These are phyloP conservation scores for Actenoides lindsayi DNA, from an alignment of 2,113 vertebrate species.

Conservation along the genomic window DNA sequence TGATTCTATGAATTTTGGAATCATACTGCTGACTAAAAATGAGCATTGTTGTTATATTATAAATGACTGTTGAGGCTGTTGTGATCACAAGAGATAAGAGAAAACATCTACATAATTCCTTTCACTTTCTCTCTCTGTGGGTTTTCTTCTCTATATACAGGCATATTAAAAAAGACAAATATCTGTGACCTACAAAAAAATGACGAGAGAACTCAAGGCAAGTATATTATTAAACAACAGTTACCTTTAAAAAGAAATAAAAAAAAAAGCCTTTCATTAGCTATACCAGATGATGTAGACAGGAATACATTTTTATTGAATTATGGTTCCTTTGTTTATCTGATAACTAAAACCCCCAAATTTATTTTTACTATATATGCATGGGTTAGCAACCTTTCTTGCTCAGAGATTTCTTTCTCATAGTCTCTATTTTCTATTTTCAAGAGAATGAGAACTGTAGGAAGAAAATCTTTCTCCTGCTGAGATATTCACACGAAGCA, in stretches of 20 bases:
- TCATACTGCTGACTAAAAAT: not conserved
- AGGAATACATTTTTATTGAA: not conserved
- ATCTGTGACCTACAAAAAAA: conserved; percentile 46
- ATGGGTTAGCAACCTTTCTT: not conserved
- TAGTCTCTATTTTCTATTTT: conserved; percentile 6
- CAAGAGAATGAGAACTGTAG: not conserved
- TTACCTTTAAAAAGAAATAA: not conserved
- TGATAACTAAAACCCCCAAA: not conserved
- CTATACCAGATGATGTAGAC: not conserved
- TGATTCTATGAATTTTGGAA: not conserved
- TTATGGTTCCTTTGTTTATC: not conserved
- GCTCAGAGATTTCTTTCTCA: not conserved
- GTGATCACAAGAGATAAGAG: conserved; percentile 29
- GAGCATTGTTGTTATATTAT: conserved; percentile 1
- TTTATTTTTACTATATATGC: not conserved
- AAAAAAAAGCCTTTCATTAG: not conserved
- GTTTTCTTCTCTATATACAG: not conserved
- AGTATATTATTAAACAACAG: conserved; percentile 4
- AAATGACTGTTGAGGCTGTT: conserved; percentile 38
- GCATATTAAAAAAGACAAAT: conserved; percentile 6
- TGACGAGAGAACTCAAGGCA: not conserved
- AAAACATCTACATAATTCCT: not conserved
- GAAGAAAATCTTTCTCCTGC: conserved; percentile 12
- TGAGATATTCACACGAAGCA: conserved; percentile 10
- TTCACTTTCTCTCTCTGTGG: not conserved